These are phyloP conservation scores for Hedychridium roseum DNA, from an alignment of 2,888 invertebrate species.

Conservation along the genomic window DNA sequence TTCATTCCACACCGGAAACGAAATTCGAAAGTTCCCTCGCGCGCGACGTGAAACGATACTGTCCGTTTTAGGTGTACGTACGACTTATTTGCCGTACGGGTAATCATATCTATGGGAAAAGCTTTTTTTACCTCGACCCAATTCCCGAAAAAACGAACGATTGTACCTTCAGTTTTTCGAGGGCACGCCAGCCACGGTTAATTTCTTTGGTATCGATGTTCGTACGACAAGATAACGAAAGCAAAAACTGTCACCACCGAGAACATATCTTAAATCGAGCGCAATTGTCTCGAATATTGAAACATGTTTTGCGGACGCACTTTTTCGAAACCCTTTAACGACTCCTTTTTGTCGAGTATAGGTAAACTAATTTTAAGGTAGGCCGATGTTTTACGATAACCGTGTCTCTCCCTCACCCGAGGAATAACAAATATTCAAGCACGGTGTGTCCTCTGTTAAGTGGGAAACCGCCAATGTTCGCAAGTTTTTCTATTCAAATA, in stretches of 20 bases:
- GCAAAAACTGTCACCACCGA: conserved; percentile 7
- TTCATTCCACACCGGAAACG: conserved; percentile 20
- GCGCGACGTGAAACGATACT: conserved; percentile 19
- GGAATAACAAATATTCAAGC: too few species aligned
- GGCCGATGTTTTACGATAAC: conserved; percentile 34
- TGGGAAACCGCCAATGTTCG: too few species aligned
- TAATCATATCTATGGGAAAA: conserved; percentile 22
- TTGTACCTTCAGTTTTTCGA: not conserved
- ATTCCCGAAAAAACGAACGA: not conserved
- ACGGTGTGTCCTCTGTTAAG: too few species aligned
- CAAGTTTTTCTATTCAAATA: conserved; percentile 28
- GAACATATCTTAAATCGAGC: conserved; percentile 41
- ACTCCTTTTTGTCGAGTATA: conserved; percentile 35
- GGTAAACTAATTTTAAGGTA: conserved; percentile 44
- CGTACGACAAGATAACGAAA: conserved; percentile 5
- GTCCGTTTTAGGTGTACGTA: conserved; percentile 26
- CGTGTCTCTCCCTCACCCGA: conserved; percentile 20
- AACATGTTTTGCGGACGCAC: conserved; percentile 14
- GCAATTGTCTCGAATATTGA: conserved; percentile 2
- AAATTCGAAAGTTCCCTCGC: conserved; percentile 13
- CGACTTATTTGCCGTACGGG: conserved; percentile 13
- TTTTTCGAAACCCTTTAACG: conserved; percentile 38
- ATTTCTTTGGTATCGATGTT: not conserved
- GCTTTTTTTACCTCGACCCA: conserved; percentile 7
- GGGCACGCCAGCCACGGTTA: too few species aligned